Conservation (phyloP, 2,888 invertebrate genomes). For the Dasypolia templi region DNA sequence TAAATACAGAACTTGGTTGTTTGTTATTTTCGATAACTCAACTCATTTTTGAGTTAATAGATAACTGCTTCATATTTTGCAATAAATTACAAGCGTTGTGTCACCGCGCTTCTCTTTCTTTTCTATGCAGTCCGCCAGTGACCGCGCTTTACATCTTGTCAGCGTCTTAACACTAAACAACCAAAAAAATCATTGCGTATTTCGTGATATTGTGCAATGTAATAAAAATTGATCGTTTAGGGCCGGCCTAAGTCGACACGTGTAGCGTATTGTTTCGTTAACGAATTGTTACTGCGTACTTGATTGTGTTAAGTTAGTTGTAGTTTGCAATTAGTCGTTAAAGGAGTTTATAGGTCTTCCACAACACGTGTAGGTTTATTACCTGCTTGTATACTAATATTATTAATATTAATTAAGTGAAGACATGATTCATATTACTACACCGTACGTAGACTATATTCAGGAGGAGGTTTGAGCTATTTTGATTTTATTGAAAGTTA, state of each 20-base stretch:
- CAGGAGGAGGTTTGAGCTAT: background rate
- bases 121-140: no score
- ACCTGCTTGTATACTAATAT: background rate
- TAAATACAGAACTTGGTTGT: no score
- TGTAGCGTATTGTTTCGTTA: constrained; percentile 45
- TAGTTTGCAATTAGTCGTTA: background rate
- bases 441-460: background rate
- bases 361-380: background rate
- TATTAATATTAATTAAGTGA: background rate
- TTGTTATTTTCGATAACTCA: no score
- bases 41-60: no score
- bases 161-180: no score
- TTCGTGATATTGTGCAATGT: background rate
- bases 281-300: constrained; percentile 11
- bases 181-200: no score
- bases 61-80: no score
- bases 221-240: background rate
- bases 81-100: no score
- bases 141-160: no score
- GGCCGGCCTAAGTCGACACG: constrained; percentile 16
- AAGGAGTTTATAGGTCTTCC: constrained; percentile 1
- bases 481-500: background rate
- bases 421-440: background rate
- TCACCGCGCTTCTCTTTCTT: no score
- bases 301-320: constrained; percentile 5